Percentiles rank a stretch among this genome's conserved stretches.
Evolutionary conservation across 2,888 invertebrate species (phyloP).

Genomic region (Galeruca laticollis): DNA sequence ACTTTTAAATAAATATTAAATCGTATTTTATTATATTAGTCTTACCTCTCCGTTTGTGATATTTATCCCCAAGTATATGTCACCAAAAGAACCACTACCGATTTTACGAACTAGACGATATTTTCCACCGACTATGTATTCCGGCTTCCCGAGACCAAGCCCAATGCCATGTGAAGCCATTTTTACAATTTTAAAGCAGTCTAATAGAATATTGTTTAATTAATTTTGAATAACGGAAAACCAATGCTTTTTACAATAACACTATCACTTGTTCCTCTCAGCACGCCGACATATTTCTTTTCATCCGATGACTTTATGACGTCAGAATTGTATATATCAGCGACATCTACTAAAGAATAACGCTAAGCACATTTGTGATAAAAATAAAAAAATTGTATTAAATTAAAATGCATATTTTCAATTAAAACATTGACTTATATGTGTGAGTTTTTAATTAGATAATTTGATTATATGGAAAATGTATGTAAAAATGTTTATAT

Average conservation of each 20-base stretch:
- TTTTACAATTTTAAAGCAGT: slow-evolving; percentile 62
- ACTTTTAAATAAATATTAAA: slow-evolving; percentile 5
- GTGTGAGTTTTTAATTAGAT: too few species aligned
- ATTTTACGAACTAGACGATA: slow-evolving; percentile 97
- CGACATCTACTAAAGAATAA: slow-evolving; percentile 31
- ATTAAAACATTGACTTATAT: too few species aligned
- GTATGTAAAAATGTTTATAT: too few species aligned
- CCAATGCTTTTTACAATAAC: slow-evolving; percentile 65
- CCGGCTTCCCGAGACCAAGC: slow-evolving; percentile 68
- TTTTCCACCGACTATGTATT: slow-evolving; percentile 90
- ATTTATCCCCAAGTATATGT: slow-evolving; percentile 97
- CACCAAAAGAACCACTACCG: slow-evolving; percentile 99
- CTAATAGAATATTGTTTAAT: slow-evolving; percentile 60
- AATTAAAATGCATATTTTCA: too few species aligned
- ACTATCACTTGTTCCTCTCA: slow-evolving; percentile 68
- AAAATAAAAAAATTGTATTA: background rate
- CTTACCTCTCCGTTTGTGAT: slow-evolving; percentile 89
- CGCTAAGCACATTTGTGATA: background rate
- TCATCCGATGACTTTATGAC: slow-evolving; percentile 62
- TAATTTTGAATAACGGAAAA: slow-evolving; percentile 65
- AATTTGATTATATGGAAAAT: too few species aligned
- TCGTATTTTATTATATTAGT: slow-evolving; percentile 5
- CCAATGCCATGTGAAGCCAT: slow-evolving; percentile 62
- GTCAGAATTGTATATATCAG: slow-evolving; percentile 48
- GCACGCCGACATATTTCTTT: slow-evolving; percentile 72